Base-by-base conservation (phyloP, 2,888 invertebrate species). In the Mylabris sibirica region DNA sequence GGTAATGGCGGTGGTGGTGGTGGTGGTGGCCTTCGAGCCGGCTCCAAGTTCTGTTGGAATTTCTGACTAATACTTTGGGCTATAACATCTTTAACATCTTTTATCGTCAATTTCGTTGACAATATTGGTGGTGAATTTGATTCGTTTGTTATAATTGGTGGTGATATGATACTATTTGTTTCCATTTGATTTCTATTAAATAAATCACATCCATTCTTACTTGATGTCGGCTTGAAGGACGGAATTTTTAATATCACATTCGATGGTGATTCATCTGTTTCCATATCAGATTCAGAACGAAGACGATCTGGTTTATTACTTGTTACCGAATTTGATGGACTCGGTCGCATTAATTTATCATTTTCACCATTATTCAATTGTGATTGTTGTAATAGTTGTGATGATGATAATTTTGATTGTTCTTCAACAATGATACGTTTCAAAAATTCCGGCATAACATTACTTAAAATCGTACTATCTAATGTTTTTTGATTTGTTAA, bases 61-160 rank as follows among this genome's bases (percentile, higher is more conserved):
- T 93, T 95, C 82, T 96, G 93, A 84, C 93, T 94, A 82, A 97
- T 96, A 85, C 93, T 96, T 83, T 94, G 95, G 73, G 95, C 95
- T 82, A 97, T 96, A 76, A 96, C 95, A 83, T 97, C 96, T 80
- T 94, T 96, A 77, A 96, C 95, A 83, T 96, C 96, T 80, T 93
- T 93, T 77, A 96, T 89, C 64, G 88, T 92, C 87, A 88, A 88
- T 85, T 87, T 80, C 83, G 85, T 89, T 81, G 83, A 80, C 26
- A 84, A 75, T 34, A 85, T 88, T 74, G 85, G 90, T 73, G 84
- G 91, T 81, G 83, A 90, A 80, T 85, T 88, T 80, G 84, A 90
- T 82, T 88, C 87, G 74, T 83, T 84, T 14, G 74, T 71, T 41
- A 84, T 79, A 65, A 86, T 82, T 9, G 87, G 85, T 81, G 89